Percentiles rank a stretch among this genome's conserved stretches.
Conservation (phyloP, 1,140 invertebrate species). For the Coptotermes formosanus region DNA sequence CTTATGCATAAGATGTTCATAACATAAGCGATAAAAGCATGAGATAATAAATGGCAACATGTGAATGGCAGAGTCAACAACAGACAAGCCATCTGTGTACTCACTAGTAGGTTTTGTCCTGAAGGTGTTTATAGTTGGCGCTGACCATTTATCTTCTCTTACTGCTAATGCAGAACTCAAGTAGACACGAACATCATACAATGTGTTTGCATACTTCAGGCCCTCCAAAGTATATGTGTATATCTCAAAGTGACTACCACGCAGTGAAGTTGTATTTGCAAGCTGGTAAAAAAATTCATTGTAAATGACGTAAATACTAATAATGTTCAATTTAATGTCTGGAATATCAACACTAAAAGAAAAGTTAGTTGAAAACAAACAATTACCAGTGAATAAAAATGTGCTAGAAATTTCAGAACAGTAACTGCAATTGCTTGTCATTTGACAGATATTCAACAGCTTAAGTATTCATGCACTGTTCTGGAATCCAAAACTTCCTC, state of each 20-base stretch:
- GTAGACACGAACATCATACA: constrained; percentile 66
- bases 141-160: constrained; percentile 60
- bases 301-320: neutral
- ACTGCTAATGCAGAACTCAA: constrained; percentile 56
- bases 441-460: too few relatives aligned
- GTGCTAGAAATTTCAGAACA: neutral
- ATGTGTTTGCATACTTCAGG: constrained; percentile 62
- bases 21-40: too few relatives aligned
- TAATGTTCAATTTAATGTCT: neutral
- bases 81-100: constrained; percentile 33
- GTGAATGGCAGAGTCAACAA: neutral
- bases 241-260: constrained; percentile 36
- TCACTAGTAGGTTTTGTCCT: constrained; percentile 58
- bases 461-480: too few relatives aligned
- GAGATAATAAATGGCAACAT: too few relatives aligned
- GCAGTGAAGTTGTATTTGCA: constrained; percentile 42
- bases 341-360: too few relatives aligned
- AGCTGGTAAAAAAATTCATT: neutral
- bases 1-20: too few relatives aligned
- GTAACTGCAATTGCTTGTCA: neutral
- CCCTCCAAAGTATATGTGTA: constrained; percentile 51
- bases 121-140: constrained; percentile 56
- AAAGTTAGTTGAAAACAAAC: too few relatives aligned
- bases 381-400: too few relatives aligned
- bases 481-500: too few relatives aligned